Percentiles rank a stretch among this genome's conserved stretches.
phyloP scores from a whole-genome alignment of 2,888 invertebrate genomes.

The Syrphus vitripennis region DNA sequence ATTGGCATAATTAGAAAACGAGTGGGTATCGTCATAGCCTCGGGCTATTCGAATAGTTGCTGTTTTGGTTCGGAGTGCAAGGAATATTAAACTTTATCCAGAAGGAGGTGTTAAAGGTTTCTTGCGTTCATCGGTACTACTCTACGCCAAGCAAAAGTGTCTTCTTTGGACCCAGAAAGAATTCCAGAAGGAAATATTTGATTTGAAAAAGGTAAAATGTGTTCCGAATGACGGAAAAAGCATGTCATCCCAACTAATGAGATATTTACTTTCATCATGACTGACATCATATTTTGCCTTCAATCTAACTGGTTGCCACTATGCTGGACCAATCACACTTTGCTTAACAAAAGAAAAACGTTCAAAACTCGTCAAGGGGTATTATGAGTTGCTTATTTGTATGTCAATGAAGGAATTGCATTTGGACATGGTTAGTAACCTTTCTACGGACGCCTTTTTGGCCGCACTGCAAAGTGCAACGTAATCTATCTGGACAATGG shows the following conservation, averaged over 20 bases:
- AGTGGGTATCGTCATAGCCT: no score
- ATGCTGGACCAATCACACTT: slow-evolving; percentile 14
- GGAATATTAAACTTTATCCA: no score
- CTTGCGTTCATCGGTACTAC: not conserved
- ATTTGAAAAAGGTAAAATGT: no score
- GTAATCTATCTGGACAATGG: not conserved
- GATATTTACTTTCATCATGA: not conserved
- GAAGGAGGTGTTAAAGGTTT: not conserved
- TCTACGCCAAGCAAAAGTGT: not conserved
- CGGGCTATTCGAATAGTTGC: no score
- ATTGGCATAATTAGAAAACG: no score
- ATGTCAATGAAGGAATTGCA: slow-evolving; percentile 52
- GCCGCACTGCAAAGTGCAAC: slow-evolving; percentile 28
- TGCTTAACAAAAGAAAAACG: slow-evolving; percentile 26
- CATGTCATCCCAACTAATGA: not conserved
- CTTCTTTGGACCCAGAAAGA: not conserved
- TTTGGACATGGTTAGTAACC: slow-evolving; percentile 39
- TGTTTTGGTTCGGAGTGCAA: no score
- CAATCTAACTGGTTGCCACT: no score
- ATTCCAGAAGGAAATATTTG: not conserved
- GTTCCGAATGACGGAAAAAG: not conserved
- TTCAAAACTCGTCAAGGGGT: slow-evolving; percentile 39
- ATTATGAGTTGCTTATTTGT: slow-evolving; percentile 51
- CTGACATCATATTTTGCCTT: no score
- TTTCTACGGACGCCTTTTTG: slow-evolving; percentile 10